These are phyloP conservation scores for Plecturocebus donacophilus DNA, from an alignment of 2,113 vertebrate species.

Conservation along the genomic window DNA sequence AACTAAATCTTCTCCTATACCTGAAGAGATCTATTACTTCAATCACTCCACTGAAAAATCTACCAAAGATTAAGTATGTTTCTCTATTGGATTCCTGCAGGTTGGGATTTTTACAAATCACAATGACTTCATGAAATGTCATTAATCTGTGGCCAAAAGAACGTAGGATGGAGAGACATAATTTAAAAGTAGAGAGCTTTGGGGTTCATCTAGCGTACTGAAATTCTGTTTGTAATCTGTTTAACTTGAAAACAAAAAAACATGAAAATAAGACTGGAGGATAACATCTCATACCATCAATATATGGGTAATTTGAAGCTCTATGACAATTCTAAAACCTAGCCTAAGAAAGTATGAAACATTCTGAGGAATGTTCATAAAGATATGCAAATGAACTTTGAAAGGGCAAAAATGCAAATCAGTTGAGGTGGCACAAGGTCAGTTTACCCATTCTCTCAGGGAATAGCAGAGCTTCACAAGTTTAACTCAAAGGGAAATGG, in stretches of 20 bases:
- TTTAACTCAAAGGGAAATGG: neutral
- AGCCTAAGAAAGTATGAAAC: neutral
- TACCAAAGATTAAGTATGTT: neutral
- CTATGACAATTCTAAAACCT: neutral
- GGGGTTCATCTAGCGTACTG: neutral
- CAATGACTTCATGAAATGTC: constrained; percentile 5
- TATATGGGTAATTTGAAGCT: neutral
- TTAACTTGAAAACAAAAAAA: constrained; percentile 3
- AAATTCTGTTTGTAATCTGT: neutral
- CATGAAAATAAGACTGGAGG: neutral
- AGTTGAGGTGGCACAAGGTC: neutral
- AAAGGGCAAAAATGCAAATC: constrained; percentile 40
- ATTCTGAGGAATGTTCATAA: constrained; percentile 28
- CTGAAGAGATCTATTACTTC: neutral
- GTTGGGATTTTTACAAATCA: neutral
- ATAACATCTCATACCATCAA: neutral
- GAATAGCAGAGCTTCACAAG: neutral
- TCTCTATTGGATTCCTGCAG: neutral
- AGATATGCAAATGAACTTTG: constrained; percentile 28
- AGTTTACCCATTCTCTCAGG: neutral
- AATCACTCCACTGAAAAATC: neutral
- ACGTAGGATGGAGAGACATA: neutral
- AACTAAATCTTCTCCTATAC: neutral
- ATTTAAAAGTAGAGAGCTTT: neutral
- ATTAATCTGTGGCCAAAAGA: neutral